Evolutionary conservation across 2,113 vertebrate genomes (phyloP), one percentile per base, ranked within the genome.

Genomic region (Syngnathus floridae): DNA sequence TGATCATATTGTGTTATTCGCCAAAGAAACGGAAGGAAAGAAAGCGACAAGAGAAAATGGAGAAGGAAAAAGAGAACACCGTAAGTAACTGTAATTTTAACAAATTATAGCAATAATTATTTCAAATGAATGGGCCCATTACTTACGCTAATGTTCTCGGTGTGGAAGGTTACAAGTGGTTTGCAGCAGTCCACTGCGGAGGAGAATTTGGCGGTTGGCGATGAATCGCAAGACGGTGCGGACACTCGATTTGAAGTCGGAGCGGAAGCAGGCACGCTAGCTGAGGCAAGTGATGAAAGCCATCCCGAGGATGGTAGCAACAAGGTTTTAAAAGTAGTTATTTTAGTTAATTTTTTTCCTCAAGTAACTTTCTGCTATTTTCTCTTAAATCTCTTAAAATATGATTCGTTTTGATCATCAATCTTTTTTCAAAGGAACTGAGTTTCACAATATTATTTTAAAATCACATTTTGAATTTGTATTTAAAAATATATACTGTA

Each of bases 11-110:
- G 4, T 60, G 0, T 62, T 66, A 4, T 46, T 37, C 5, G 5
- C 43, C n/a, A 21, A 68, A 89, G 87, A 88, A 81, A 67, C 83
- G 69, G 51, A 90, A 85, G 71, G 77, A 84, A 55, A 78, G 73
- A 40, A 88, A 74, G 62, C 77, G 45, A 0, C 71, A 51, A 3
- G 77, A 88, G 67, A 84, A 86, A 73, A 38, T 75, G 56, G 73
- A 78, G 37, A 87, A 77, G 62, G 78, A 77, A 45, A 76, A 87
- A 48, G 31, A 52, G 16, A 81, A 79, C n/a, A 36, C 49, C 1
- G 2, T 9, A 38, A 71, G 61, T 73, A 57, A 17, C 70, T 55
- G 71, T 26, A 0, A 35, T 40, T 40, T 38, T 6, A 31, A 13
- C 40, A 2, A 7, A 2, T 38, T 1, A 54, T 11, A 8, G 11